These are phyloP conservation scores for Crotalus helleri DNA, from an alignment of 2,113 vertebrate genomes.

Conservation along the genomic window DNA sequence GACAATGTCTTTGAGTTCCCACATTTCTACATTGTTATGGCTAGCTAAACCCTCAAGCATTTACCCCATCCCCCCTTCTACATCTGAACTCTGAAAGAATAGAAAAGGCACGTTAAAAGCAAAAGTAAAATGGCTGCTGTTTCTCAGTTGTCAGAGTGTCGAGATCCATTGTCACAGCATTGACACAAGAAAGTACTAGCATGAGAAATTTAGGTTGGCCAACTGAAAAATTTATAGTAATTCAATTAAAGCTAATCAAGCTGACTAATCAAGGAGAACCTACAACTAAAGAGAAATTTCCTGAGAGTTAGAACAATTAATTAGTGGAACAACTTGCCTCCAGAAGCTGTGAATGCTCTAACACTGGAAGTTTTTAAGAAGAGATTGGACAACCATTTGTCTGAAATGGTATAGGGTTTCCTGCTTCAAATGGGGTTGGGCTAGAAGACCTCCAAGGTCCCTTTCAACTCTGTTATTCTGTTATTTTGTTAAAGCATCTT, in stretches of 20 bases:
- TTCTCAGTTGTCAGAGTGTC: too few relatives aligned
- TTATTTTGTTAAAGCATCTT: not conserved
- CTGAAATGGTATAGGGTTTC: not conserved
- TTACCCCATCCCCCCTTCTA: too few relatives aligned
- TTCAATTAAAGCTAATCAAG: not conserved
- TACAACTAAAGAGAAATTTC: not conserved
- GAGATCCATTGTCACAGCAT: too few relatives aligned
- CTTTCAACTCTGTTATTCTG: not conserved
- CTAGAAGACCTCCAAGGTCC: not conserved
- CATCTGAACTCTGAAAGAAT: too few relatives aligned
- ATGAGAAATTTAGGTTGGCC: not conserved
- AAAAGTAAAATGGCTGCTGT: too few relatives aligned
- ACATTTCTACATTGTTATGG: too few relatives aligned
- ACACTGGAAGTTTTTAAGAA: not conserved
- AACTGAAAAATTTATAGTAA: not conserved
- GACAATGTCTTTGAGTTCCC: too few relatives aligned
- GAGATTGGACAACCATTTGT: not conserved
- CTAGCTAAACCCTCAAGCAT: too few relatives aligned
- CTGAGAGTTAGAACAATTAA: not conserved
- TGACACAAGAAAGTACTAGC: not conserved
- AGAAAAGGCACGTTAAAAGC: too few relatives aligned
- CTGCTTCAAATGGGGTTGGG: not conserved
- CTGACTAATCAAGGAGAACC: not conserved
- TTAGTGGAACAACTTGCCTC: not conserved
- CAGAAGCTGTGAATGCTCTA: not conserved